Base-by-base conservation (phyloP, 2,888 invertebrate genomes). In the Seira musarum region DNA sequence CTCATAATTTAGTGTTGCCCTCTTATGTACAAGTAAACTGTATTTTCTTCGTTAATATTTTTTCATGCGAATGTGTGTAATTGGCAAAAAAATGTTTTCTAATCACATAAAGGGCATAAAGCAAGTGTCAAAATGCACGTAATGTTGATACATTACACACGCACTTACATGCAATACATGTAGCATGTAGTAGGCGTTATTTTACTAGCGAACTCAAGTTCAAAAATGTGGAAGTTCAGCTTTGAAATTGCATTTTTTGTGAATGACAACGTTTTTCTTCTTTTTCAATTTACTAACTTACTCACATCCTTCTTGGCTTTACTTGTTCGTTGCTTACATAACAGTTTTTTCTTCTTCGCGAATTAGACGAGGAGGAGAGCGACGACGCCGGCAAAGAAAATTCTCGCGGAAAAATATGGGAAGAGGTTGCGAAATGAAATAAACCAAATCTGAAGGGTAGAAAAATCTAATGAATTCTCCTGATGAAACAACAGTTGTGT, bases 401-500 rank as follows among this genome's bases (percentile, higher is more conserved):
- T 30, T 30, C 30, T 30, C 3, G 30, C 8, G 3, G 2, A 8
- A 30, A 30, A 53, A 53, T n/a, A 53, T 53, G 53, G 53, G 53
- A 53, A 53, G 53, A 53, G 53, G 6, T 17, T 53, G 53, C 13
- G 53, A 17, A 53, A 53, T 53, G 53, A 53, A 53, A 2, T 30
- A 30, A 30, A 30, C 30, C 8, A 30, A 30, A 30, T 30, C 30
- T 30, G 30, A 30, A 30, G 30, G 30, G 2, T 5, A 30, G 30
- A 8, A 30, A 30, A 30, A 30, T 30, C 30, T 30, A 30, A 30
- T 30, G 8, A 30, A 30, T 30, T 30, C 30, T 17, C 61, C 19
- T 61, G 21, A 10, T 21, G 57, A 79, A 57, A 69, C 60, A 80
- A 80, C 80, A 80, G 80, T 80, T 74, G 69, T 74, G 74, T 80